These are phyloP conservation scores for Drosophila algonquin DNA, from an alignment of 2,888 invertebrate genomes.

Conservation along the genomic window DNA sequence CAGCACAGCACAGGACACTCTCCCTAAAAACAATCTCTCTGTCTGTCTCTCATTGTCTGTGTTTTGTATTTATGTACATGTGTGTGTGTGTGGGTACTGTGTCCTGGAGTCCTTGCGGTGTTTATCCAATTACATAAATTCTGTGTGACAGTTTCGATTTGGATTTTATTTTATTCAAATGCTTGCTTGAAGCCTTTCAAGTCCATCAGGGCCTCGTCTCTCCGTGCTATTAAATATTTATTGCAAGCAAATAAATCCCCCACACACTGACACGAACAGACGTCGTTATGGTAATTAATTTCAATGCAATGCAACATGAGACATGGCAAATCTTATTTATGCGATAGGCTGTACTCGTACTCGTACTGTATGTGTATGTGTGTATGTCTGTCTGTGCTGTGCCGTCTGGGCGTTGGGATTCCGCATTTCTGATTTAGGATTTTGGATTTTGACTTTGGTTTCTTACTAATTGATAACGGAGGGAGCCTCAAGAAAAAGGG, in stretches of 20 bases:
- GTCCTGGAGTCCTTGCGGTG: conserved; percentile 55
- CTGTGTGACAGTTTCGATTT: conserved; percentile 75
- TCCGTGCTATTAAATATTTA: conserved; percentile 67
- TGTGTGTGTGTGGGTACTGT: background rate
- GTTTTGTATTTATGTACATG: background rate
- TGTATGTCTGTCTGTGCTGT: conserved; percentile 2
- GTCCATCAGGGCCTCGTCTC: conserved; percentile 39
- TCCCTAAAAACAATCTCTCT: background rate
- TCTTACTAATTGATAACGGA: conserved; percentile 65
- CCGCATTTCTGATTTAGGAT: conserved; percentile 40
- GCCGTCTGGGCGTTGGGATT: conserved; percentile 41
- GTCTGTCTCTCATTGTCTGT: background rate
- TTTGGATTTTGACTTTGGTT: conserved; percentile 20
- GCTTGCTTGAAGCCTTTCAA: conserved; percentile 49
- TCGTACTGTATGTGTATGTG: no score
- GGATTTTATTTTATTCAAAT: conserved; percentile 76
- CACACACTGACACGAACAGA: conserved; percentile 63
- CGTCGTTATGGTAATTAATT: conserved; percentile 73
- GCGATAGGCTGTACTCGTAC: conserved; percentile 19
- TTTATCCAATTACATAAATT: conserved; percentile 75
- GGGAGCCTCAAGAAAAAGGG: conserved; percentile 19
- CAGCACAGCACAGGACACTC: conserved; percentile 26
- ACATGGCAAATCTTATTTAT: conserved; percentile 74
- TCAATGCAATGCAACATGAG: conserved; percentile 65
- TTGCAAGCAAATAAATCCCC: conserved; percentile 49